Conservation (phyloP, 1,140 invertebrate species). For the Eueides isabella region DNA sequence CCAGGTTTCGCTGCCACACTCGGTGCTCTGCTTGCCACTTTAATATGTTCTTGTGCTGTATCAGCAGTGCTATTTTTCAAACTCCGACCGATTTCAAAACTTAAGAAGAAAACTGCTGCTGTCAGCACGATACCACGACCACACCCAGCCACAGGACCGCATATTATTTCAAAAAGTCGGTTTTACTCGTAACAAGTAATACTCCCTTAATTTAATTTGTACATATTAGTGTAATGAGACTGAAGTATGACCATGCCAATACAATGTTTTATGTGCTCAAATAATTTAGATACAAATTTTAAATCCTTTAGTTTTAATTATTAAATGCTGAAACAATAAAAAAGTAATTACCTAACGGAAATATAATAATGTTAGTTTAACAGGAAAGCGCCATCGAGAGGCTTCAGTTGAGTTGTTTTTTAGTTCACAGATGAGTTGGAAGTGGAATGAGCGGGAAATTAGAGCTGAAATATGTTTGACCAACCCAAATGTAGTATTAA, state of each 20-base stretch:
- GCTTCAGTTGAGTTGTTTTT: constrained; percentile 30
- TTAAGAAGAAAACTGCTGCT: constrained; percentile 82
- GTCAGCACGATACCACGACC: constrained; percentile 74
- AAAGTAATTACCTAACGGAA: constrained; percentile 2
- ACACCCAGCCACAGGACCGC: constrained; percentile 64
- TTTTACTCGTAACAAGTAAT: constrained; percentile 75
- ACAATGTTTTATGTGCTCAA: constrained; percentile 60
- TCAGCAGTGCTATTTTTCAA: constrained; percentile 92
- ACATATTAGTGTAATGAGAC: constrained; percentile 81
- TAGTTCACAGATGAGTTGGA: constrained; percentile 11
- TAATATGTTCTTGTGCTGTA: constrained; percentile 91
- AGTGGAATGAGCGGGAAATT: neutral
- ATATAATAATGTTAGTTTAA: neutral
- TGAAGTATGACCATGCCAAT: constrained; percentile 73
- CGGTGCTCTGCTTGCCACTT: constrained; percentile 89
- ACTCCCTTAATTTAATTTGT: constrained; percentile 73
- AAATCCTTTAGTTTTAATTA: constrained; percentile 40
- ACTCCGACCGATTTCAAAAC: constrained; percentile 86
- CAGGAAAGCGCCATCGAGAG: constrained; percentile 29
- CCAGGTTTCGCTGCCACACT: constrained; percentile 93
- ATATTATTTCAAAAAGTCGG: constrained; percentile 76
- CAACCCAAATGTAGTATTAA: constrained; percentile 51
- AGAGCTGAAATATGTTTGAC: constrained; percentile 16
- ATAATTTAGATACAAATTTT: constrained; percentile 49
- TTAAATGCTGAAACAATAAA: neutral